Conservation (phyloP, 2,113 vertebrate species). For the Dasyprocta punctata region DNA sequence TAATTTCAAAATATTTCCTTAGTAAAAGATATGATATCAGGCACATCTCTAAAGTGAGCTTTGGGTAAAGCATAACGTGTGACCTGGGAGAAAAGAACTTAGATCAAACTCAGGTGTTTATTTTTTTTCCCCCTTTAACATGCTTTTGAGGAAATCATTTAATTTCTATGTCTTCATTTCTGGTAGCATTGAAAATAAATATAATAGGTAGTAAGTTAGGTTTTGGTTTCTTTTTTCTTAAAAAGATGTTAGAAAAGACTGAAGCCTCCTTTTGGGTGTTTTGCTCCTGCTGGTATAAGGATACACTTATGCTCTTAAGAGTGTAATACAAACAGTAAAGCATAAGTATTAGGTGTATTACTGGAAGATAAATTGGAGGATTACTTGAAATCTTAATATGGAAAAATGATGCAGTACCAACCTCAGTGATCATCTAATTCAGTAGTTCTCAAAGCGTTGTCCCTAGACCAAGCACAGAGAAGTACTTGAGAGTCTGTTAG, state of each 20-base stretch:
- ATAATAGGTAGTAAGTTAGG: background rate
- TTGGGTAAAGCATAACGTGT: conserved; percentile 46
- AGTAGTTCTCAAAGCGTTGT: background rate
- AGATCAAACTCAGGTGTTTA: background rate
- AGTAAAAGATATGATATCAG: conserved; percentile 26
- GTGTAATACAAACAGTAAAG: background rate
- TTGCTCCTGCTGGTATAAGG: background rate
- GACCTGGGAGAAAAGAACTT: conserved; percentile 27
- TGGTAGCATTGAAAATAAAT: conserved; percentile 26
- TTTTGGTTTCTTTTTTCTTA: background rate
- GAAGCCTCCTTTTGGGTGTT: background rate
- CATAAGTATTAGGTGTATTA: background rate
- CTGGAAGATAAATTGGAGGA: background rate
- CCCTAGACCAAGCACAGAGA: background rate
- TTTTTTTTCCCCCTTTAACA: background rate
- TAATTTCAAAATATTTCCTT: conserved; percentile 54
- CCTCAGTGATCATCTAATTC: background rate
- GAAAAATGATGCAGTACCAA: background rate
- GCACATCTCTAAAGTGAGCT: conserved; percentile 23
- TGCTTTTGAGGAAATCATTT: conserved; percentile 4
- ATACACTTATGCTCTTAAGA: background rate
- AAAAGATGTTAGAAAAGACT: background rate
- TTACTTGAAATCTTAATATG: background rate
- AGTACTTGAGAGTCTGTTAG: background rate
- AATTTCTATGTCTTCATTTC: background rate